phyloP scores from a whole-genome alignment of 2,797 vertebrate genomes.

The Apogon hyalosoma region DNA sequence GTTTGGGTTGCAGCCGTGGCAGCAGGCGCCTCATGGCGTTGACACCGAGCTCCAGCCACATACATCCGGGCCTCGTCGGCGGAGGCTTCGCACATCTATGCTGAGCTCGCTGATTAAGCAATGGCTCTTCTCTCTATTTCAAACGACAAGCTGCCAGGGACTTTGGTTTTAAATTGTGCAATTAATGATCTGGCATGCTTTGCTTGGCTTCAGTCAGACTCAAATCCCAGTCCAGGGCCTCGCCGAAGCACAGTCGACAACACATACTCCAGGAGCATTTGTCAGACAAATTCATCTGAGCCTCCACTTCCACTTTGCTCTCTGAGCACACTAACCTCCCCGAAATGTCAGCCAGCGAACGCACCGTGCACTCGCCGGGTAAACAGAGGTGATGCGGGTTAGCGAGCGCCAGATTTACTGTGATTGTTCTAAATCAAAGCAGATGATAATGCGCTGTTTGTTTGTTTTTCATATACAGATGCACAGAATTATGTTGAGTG shows the following conservation, averaged over 20 bases:
- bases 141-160: constrained; percentile 80
- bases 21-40: constrained; percentile 15
- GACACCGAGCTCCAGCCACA: constrained; percentile 65
- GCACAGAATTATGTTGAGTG: constrained; percentile 51
- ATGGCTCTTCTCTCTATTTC: constrained; percentile 79
- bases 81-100: constrained; percentile 73
- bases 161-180: constrained; percentile 83
- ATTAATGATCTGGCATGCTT: constrained; percentile 83
- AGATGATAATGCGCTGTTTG: constrained; percentile 53
- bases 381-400: constrained; percentile 66
- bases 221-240: constrained; percentile 77
- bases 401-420: constrained; percentile 53
- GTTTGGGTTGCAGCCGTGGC: constrained; percentile 42
- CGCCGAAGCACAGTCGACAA: constrained; percentile 71
- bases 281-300: constrained; percentile 78
- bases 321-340: constrained; percentile 71
- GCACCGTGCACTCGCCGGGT: constrained; percentile 64
- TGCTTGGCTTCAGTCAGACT: constrained; percentile 75
- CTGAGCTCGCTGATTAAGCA: constrained; percentile 80
- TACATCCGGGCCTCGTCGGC: constrained; percentile 56
- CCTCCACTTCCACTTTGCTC: constrained; percentile 67
- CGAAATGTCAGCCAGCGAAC: constrained; percentile 73
- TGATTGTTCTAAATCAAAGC: constrained; percentile 60
- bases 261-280: constrained; percentile 77
- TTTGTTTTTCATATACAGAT: constrained; percentile 40